Evolutionary conservation across 2,113 vertebrate species (phyloP), one percentile per base, ranked within the genome.

Genomic region (Oceanodroma tethys): DNA sequence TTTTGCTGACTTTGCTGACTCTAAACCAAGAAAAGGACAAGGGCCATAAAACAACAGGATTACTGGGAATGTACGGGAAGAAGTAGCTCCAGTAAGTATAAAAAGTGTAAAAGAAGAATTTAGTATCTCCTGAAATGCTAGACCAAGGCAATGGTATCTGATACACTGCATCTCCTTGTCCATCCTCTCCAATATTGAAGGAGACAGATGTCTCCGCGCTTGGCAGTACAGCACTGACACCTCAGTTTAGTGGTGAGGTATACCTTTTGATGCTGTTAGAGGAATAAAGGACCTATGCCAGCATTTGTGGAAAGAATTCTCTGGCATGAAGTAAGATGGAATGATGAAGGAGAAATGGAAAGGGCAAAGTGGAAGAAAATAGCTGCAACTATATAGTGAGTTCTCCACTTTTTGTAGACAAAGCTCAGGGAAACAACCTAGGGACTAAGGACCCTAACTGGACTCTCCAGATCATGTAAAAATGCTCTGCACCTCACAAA

Each of bases 41-140:
- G 48, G 14, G 11, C 18, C 20, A 43, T 83, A 73, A 87, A 90
- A 14, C 38, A 75, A 25, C 11, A 38, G 20, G 48, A 65, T 59
- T 56, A 75, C 12, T 30, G 17, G 43, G 42, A 67, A 67, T 3
- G 15, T 55, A 26, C 11, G 67, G 43, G 29, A 76, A 72, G 42
- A 73, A 75, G 16, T 59, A 71, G 12, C 6, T 81, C n/a, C 34
- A 0, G 0, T 27, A 68, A 60, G 6, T 15, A 9, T 45, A 45
- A 45, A 45, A 45, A 45, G 8, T n/a, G 27, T n/a, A 52, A 73
- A 60, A 73, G 20, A 47, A 53, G 18, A 75, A 8, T 18, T 45
- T 32, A 47, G 23, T 27, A 34, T 73, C 40, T 76, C 30, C 50
- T 48, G 65, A 91, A 88, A 73, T 65, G 17, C 9, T 56, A 12